Evolutionary conservation across 2,113 vertebrate genomes (phyloP).

Genomic region (Mohoua ochrocephala): DNA sequence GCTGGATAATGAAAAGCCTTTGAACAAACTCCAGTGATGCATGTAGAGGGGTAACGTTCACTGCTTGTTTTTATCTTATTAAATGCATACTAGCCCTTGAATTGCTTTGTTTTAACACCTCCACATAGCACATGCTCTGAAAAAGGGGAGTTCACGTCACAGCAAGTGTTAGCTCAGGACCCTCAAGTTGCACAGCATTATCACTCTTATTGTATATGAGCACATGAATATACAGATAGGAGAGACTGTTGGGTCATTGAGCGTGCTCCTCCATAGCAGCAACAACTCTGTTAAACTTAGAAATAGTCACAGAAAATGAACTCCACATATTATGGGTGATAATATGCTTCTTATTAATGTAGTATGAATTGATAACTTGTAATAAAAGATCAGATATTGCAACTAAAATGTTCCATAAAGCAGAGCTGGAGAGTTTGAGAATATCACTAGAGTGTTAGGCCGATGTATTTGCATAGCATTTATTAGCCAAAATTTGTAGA

Average conservation of each 20-base stretch:
- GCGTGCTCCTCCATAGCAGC: background rate
- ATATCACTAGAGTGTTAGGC: background rate
- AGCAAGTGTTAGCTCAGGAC: background rate
- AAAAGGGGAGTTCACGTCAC: background rate
- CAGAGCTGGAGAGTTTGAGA: background rate
- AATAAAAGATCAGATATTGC: background rate
- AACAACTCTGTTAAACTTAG: background rate
- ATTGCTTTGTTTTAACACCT: conserved; percentile 11
- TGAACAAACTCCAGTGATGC: conserved; percentile 14
- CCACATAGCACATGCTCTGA: background rate
- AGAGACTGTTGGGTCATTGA: background rate
- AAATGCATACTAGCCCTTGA: conserved; percentile 28
- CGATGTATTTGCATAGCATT: background rate
- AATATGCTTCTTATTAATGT: background rate
- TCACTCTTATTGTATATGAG: background rate
- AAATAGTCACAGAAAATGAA: background rate
- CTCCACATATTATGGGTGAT: background rate
- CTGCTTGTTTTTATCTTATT: conserved; percentile 16
- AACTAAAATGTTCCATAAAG: background rate
- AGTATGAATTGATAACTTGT: background rate
- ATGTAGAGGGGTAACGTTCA: background rate
- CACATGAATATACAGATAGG: background rate
- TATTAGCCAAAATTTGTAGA: background rate
- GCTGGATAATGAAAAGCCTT: conserved; percentile 14
- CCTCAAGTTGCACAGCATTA: background rate